phyloP scores from a whole-genome alignment of 2,797 vertebrate species.

The Sebastes nivosus region DNA sequence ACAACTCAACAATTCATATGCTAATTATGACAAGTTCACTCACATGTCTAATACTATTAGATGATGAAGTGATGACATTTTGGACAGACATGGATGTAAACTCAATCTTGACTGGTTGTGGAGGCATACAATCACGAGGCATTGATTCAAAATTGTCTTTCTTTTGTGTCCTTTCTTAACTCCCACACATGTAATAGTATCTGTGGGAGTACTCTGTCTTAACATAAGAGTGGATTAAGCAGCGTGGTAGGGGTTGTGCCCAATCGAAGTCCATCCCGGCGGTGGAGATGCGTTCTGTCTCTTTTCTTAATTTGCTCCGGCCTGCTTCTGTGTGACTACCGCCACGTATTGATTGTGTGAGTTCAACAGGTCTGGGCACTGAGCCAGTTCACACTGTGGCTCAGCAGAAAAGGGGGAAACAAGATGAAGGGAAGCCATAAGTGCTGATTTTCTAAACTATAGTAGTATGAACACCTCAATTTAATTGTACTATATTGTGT shows the following conservation, averaged over 20 bases:
- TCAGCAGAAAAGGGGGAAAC: neutral
- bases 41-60: too few species aligned
- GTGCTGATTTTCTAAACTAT: slow-evolving; percentile 4
- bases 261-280: neutral
- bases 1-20: too few species aligned
- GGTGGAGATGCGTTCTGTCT: neutral
- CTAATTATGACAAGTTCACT: too few species aligned
- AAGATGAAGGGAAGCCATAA: neutral
- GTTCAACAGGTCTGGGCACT: neutral
- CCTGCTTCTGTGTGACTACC: neutral
- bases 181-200: neutral
- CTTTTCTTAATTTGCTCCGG: neutral
- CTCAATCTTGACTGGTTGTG: too few species aligned
- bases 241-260: neutral
- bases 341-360: slow-evolving; percentile 18
- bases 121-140: neutral
- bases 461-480: neutral
- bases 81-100: too few species aligned
- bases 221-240: neutral
- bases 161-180: neutral
- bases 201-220: neutral
- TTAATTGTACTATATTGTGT: neutral
- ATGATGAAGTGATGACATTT: too few species aligned
- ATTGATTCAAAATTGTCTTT: neutral
- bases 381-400: slow-evolving; percentile 3